A percentile compares a stretch with the other conserved stretches of the same genome.
Evolutionary conservation across 2,113 vertebrate species (phyloP).

Genomic region (Agelaius tricolor): DNA sequence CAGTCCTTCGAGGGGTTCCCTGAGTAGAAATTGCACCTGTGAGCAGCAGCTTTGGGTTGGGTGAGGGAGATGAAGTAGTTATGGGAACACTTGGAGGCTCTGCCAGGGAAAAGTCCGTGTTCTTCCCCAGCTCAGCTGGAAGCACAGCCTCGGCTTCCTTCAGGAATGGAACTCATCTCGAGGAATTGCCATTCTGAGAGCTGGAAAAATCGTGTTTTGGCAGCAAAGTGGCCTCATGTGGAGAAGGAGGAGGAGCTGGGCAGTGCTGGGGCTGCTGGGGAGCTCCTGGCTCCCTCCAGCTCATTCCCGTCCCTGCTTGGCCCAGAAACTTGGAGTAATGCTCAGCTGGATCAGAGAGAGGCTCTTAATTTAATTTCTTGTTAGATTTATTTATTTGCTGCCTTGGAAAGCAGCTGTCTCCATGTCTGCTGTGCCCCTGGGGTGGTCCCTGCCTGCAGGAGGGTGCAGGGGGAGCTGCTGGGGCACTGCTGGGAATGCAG

Average conservation of each 20-base stretch:
- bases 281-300: background rate
- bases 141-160: background rate
- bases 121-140: background rate
- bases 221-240: background rate
- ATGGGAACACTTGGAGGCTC: background rate
- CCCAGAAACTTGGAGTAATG: background rate
- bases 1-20: rapidly evolving
- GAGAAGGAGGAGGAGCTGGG: background rate
- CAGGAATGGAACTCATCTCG: background rate
- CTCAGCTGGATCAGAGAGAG: background rate
- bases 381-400: background rate
- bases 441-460: rapidly evolving
- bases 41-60: background rate
- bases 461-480: background rate
- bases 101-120: background rate
- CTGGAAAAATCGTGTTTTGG: background rate
- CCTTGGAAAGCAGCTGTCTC: background rate
- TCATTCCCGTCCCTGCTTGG: background rate
- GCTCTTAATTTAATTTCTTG: background rate
- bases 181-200: background rate
- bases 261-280: background rate
- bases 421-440: rapidly evolving
- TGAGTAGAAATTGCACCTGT: rapidly evolving
- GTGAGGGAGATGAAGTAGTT: background rate
- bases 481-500: background rate